Base-by-base conservation (phyloP, 2,797 vertebrate genomes). In the Garrulus glandarius region DNA sequence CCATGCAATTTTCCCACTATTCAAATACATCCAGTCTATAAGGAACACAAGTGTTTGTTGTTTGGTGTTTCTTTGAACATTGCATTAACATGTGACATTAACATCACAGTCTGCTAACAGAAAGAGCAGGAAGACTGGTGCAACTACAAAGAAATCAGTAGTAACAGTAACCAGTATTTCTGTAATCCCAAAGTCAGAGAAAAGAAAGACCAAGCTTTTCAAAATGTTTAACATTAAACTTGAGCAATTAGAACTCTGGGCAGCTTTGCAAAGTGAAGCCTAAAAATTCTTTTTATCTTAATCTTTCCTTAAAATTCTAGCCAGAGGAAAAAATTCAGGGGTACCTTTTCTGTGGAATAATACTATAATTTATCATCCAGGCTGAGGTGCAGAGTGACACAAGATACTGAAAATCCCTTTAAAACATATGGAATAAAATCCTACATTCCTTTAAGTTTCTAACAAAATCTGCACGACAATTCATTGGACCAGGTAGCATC, bases 241-340 rank as follows among this genome's bases (percentile, higher is more conserved):
- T 65, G 7, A 44, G 74, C 75, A 91, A 79, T 92, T 78, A 70
- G 11, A 50, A 65, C 47, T 78, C 41, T 13, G 4, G 74, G 64
- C 60, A 87, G 37, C 75, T 87, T 89, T 68, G 34, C 69, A 87
- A 91, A 89, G 21, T 7, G 41, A 91, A 89, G 41, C 27, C 87
- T 74, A 91, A 91, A 87, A 91, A 56, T 75, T 71, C 6, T 13
- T 92, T 86, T 84, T 74, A 86, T 94, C 68, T 83, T 92, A 83
- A 87, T 85, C 68, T 80, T 89, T 72, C 71, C 69, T 96, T 70
- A 87, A 89, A 94, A 94, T 83, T 92, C 75, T 76, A 87, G 39
- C 74, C 87, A 92, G 84, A 87, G 55, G 59, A 89, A 92, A 41
- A 89, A 94, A 94, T 74, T 76, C 78, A 84, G 80, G 59, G 55